These are phyloP conservation scores for Rotaria socialis DNA, from an alignment of 2,888 invertebrate genomes.

Conservation along the genomic window DNA sequence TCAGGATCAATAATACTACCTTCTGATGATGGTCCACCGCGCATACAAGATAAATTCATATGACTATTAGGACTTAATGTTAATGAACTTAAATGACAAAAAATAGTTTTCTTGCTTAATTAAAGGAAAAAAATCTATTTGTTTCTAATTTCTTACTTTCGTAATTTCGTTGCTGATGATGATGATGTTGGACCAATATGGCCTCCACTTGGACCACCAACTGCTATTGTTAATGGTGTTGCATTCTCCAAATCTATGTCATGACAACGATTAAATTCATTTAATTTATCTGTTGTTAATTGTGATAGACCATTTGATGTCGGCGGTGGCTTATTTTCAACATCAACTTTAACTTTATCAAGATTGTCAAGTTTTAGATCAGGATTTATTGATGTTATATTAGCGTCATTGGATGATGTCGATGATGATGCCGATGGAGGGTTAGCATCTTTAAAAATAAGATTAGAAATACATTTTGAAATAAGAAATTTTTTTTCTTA, in stretches of 20 bases:
- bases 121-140: not conserved
- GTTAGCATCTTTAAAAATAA: not conserved
- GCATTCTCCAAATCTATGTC: not conserved
- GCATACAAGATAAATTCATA: slow-evolving; percentile 15
- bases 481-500: not conserved
- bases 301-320: not conserved
- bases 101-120: not conserved
- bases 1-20: slow-evolving; percentile 30
- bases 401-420: slow-evolving; percentile 20
- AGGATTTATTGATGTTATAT: not conserved
- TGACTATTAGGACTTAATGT: slow-evolving; percentile 23
- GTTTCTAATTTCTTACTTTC: not conserved
- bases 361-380: slow-evolving; percentile 1
- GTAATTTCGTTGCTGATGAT: not conserved
- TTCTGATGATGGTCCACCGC: not conserved
- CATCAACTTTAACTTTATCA: slow-evolving; percentile 14
- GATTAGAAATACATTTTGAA: not conserved
- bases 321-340: slow-evolving; percentile 10
- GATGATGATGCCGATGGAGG: slow-evolving; percentile 15
- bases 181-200: not conserved
- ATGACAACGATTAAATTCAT: not conserved
- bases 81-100: not conserved
- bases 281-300: slow-evolving; percentile 5
- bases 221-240: slow-evolving; percentile 5
- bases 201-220: not conserved